phyloP scores from a whole-genome alignment of 2,797 vertebrate genomes.

The Cynopterus sphinx region DNA sequence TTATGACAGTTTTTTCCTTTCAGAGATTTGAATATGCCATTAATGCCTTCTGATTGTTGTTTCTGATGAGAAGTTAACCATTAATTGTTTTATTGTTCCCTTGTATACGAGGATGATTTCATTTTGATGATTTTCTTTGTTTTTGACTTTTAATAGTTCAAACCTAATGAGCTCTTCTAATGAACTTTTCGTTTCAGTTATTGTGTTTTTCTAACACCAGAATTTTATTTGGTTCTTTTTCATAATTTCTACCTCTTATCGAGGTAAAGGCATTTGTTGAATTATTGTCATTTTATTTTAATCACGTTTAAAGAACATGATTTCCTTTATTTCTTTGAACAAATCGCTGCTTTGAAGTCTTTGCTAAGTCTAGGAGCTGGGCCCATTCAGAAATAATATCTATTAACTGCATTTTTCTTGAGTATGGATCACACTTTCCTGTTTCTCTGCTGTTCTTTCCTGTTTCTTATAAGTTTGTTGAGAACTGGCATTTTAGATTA shows the following conservation, averaged over 20 bases:
- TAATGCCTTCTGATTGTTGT: background rate
- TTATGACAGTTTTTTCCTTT: background rate
- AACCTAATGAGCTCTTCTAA: background rate
- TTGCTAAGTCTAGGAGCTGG: background rate
- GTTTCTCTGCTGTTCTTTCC: background rate
- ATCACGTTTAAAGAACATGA: background rate
- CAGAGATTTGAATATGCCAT: background rate
- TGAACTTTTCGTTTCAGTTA: background rate
- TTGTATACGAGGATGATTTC: background rate
- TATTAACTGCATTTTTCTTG: background rate
- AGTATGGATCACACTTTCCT: background rate
- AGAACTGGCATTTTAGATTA: background rate
- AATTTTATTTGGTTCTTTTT: slow-evolving; percentile 3
- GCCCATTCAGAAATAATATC: background rate
- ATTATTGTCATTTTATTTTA: background rate
- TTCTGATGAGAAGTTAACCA: background rate
- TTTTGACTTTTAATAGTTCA: slow-evolving; percentile 26
- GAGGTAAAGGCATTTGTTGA: background rate
- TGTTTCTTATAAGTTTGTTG: background rate
- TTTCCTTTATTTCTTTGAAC: background rate
- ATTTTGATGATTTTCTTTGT: background rate
- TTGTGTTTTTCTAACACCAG: background rate
- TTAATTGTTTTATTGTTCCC: background rate
- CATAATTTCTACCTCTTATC: background rate
- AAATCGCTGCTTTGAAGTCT: background rate